Base-by-base conservation (phyloP, 2,113 vertebrate genomes). In the Oreochromis tanganicae region DNA sequence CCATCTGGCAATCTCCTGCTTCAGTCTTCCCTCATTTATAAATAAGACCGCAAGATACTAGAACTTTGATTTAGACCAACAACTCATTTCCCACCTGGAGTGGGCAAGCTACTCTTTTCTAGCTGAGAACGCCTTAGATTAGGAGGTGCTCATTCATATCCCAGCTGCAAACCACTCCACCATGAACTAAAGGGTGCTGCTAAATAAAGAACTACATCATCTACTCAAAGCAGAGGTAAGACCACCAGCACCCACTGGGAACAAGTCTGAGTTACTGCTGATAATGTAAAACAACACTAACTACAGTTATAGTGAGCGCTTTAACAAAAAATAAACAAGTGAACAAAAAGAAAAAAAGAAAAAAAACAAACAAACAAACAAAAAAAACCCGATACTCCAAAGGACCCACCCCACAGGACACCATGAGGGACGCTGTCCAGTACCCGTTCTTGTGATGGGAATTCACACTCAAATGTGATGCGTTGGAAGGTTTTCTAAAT, bases 181-280 rank as follows among this genome's bases (percentile, higher is more conserved):
- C 13, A 24, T 3, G 21, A 73, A 24, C 21, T 73, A 16, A 24
- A 16, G 21, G 2, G 5, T 43, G 38, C 21, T 73, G 66, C 13
- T 73, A 13, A 73, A 46, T 17, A 27, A 73, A 16, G 21, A 73
- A 73, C 66, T 41, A 46, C 36, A 71, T 71, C 36, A 43, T 1
- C 66, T 71, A 12, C 36, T 21, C 36, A 68, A 68, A 68, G 63
- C 63, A 71, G 38, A 71, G n/a, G 36, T 71, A 43, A 71, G 66
- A 71, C 66, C 66, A 46, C n/a, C 8, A 71, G 21, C 38, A 27
- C 34, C 34, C 66, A 73, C 38, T 27, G 38, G 21, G 13, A 43
- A 10, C 12, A 46, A 0, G 38, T 46, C 21, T 27, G 66, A 73
- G 12, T 73, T 2, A 46, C 21, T 27, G 66, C 38, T 24, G 21